A percentile compares a stretch with the other conserved stretches of the same genome.
Evolutionary conservation across 2,113 vertebrate species (phyloP).

Genomic region (Ageneiosus marmoratus): DNA sequence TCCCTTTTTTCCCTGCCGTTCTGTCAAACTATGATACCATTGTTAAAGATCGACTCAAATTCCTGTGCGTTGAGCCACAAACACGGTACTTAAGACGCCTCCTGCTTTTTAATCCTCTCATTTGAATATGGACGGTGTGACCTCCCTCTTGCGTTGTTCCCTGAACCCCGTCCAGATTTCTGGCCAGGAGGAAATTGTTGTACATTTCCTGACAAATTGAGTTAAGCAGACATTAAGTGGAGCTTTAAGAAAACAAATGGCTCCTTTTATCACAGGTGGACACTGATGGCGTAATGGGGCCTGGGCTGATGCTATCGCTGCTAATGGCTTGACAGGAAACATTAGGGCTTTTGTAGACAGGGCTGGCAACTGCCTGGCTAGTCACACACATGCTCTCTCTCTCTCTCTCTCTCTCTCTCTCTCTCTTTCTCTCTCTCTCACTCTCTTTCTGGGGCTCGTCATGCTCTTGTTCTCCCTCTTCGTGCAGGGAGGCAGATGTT

Average conservation of each 20-base stretch:
- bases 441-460: conserved; percentile 89
- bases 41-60: neutral
- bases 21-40: neutral
- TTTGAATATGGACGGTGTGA: conserved; percentile 85
- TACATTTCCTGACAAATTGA: conserved; percentile 99
- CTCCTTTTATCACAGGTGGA: conserved; percentile 99
- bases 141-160: conserved; percentile 81
- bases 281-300: conserved; percentile 98
- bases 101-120: conserved; percentile 75
- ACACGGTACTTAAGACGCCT: conserved; percentile 64
- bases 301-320: conserved; percentile 95
- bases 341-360: conserved; percentile 97
- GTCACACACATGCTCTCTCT: conserved; percentile 35
- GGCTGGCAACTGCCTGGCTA: conserved; percentile 76
- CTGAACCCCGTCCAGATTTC: conserved; percentile 95
- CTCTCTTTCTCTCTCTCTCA: conserved; percentile 73
- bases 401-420: conserved; percentile 78
- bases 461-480: conserved; percentile 85
- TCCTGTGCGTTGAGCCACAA: conserved; percentile 22
- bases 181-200: conserved; percentile 98
- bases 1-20: neutral
- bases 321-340: conserved; percentile 99
- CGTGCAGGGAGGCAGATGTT: conserved; percentile 96
- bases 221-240: conserved; percentile 99
- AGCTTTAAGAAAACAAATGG: conserved; percentile 99